Base-by-base conservation (phyloP, 2,113 vertebrate species). In the Chelonoidis abingdonii region DNA sequence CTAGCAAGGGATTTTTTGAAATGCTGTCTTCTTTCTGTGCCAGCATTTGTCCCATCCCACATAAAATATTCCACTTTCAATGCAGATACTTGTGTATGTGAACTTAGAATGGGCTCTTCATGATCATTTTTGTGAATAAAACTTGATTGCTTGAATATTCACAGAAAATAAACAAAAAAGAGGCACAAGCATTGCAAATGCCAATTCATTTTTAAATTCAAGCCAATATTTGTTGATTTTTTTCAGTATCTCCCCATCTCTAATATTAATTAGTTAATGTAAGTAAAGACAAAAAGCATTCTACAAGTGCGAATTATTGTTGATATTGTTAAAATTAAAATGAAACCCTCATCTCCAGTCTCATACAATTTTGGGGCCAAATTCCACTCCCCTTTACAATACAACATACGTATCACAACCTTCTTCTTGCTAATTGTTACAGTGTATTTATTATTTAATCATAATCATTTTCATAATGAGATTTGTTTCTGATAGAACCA, bases 1-100 rank as follows among this genome's bases (percentile, higher is more conserved):
- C 49, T 72, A 59, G 25, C 88, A 38, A 87, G 54, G 38, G 69
- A 24, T 86, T 91, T 92, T 62, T 89, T 75, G 82, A 87, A 96
- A 84, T 24, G 17, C 10, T 35, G 0, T 80, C 81, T 17, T 84
- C 17, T 21, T 78, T 87, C 88, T 65, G 21, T 41, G 6, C 35
- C 88, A 75, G 50, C 38, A 53, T 6, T n/a, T 52, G 35, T 59
- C 69, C 13, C 54, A 89, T 78, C 44, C 50, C 31, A 59, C 29
- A 50, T 49, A 62, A 84, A 25, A 59, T 82, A 49, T 38, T 75
- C 13, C 35, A 62, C 10, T 62, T 80, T 25, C 35, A 90, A 16
- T 79, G 25, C n/a, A 85, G 1, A 0, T 82, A 31, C 92, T 91
- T 94, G 59, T n/a, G 52, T 80, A 3, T 59, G 69, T 83, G 88